Evolutionary conservation across 2,113 vertebrate genomes (phyloP), one percentile per base, ranked within the genome.

Genomic region (Amphiprion percula): DNA sequence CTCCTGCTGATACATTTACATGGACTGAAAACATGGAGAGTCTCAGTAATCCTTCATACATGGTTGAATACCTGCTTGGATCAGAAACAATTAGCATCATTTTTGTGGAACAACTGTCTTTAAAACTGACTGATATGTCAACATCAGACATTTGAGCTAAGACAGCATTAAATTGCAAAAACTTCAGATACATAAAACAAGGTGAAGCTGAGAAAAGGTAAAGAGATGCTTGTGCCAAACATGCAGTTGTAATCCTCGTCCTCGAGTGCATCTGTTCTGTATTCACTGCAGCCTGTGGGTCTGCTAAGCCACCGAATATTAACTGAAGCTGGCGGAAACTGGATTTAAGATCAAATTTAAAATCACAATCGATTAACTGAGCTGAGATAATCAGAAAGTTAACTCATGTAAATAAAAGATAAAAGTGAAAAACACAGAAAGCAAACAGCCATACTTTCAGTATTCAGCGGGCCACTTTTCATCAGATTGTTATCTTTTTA

Each of bases 221-320:
- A 61, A 54, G 75, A 50, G 41, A 74, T 49, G 44, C 79, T 53
- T 12, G 3, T 65, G 47, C 62, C 1, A 73, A 78, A 68, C 59
- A 39, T 21, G 62, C 52, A 65, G 68, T 3, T 49, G n/a, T 53
- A 58, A 53, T 64, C 54, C 16, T 46, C 39, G 21, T 79, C 64
- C 46, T 66, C 23, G 46, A 69, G 30, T 23, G 55, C 68, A 69
- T 56, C 63, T 70, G 5, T 46, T 85, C 47, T 77, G 56, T 55
- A 73, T 78, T 66, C 50, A 59, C 15, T 55, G 62, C 54, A 80
- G 47, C 68, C 24, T 33, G 4, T 14, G 15, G 46, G 39, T 52
- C 60, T 28, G 50, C 5, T 24, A 30, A 67, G 24, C 56, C 28
- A 10, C 23, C n/a, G 28, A 77, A 76, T 64, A 65, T 65, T 8